Percentiles rank a stretch among this genome's conserved stretches.
phyloP scores from a whole-genome alignment of 2,797 vertebrate species.

The Mycteria americana region DNA sequence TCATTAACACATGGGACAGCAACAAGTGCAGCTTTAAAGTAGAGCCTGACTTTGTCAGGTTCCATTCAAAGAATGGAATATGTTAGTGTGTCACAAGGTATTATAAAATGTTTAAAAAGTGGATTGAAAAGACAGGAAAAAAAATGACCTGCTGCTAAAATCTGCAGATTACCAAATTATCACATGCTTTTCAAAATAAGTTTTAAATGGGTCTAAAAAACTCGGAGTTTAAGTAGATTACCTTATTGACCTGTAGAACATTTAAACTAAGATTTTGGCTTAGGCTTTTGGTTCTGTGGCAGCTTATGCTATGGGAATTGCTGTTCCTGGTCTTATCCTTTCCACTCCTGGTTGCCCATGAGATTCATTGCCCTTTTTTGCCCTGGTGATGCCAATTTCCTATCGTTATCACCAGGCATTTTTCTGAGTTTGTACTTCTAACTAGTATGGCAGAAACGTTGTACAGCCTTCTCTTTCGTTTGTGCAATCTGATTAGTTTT shows the following conservation, averaged over 20 bases:
- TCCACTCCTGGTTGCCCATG: rapidly evolving
- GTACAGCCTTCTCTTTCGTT: not conserved
- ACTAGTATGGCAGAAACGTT: not conserved
- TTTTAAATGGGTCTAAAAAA: not conserved
- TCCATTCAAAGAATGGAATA: not conserved
- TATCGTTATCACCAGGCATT: not conserved
- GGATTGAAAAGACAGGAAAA: not conserved
- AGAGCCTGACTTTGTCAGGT: not conserved
- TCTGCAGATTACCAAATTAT: not conserved
- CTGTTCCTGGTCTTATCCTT: not conserved
- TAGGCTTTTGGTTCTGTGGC: not conserved
- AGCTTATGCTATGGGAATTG: not conserved
- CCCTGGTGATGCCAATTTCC: not conserved
- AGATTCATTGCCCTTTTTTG: not conserved
- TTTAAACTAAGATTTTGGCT: not conserved
- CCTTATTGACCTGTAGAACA: not conserved
- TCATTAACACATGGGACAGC: not conserved
- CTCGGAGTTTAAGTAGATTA: not conserved
- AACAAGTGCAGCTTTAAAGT: not conserved
- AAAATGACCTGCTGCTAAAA: not conserved
- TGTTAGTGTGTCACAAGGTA: not conserved
- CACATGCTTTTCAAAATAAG: not conserved
- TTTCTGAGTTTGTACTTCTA: not conserved
- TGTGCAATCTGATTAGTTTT: not conserved
- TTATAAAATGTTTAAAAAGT: not conserved